Base-by-base conservation (phyloP, 23 tunicate species). In the Pegea sp. region DNA sequence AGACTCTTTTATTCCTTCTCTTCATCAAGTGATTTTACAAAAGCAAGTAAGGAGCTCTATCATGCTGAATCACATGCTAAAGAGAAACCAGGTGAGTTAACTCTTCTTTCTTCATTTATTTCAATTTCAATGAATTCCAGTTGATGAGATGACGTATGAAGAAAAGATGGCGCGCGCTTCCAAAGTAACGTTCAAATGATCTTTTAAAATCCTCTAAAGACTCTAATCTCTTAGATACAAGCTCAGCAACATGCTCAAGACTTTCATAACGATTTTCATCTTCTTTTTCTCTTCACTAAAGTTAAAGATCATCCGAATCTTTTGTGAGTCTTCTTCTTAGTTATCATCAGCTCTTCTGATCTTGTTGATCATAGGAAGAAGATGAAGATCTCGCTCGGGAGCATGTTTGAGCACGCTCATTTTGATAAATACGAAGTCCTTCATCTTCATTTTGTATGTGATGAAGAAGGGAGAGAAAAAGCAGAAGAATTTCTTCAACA, bases 401-500 rank as follows among this genome's bases (percentile, higher is more conserved):
- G 84, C 30, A 33, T 84, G 61, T 74, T 84, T 32, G 68, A 74
- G 27, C 76, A 68, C 48, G 84, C 95, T 33, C 52, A 52, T 28
- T 84, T 84, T 52, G 63, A 68, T 13, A 56, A 54, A 3, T 42
- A 58, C n/a, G 76, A 84, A 60, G 64, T 58, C 2, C 54, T 84
- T 13, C 86, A 73, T 51, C 23, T 84, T 13, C 95, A 84, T 63
- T 84, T 84, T 68, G 84, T 84, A n/a, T 66, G 76, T 63, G 95
- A 84, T 27, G 63, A 73, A 19, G 57, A 69, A 26, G 72, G 95
- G 22, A 68, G 72, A 58, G 53, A 50, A 6, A 52, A 64, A 28
- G 64, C 66, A 1, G 62, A 84, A 30, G 71, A 73, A 13, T 62
- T 63, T 24, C 52, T 74, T 25, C 32, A 63, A 30, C n/a, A 30